Base-by-base conservation (phyloP, 2,797 vertebrate genomes). In the Kryptolebias ocellatus region DNA sequence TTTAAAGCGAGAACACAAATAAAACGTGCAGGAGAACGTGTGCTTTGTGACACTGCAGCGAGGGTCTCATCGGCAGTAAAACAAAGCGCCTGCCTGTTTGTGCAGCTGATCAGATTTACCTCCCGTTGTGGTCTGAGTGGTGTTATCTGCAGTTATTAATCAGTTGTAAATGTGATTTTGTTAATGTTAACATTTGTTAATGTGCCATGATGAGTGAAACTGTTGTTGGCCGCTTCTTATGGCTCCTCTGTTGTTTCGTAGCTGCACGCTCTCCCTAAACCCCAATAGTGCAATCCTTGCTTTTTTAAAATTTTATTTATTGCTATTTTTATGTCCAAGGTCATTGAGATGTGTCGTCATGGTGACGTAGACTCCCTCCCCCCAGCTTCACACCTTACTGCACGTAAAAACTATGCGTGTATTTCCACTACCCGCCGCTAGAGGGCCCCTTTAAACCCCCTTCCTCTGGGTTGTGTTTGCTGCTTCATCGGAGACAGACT, bases 241-340 rank as follows among this genome's bases (percentile, higher is more conserved):
- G 18, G 4, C 24, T 4, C 3, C 10, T 46, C 31, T 46, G 3
- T 46, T 28, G 4, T 15, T 46, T 50, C 51, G 10, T 14, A 57
- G 49, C 39, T 52, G 24, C 29, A 58, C 57, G 59, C 50, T 24
- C 47, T 11, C 5, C 27, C 7, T 74, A 53, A 45, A 56, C 45
- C 45, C 42, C 47, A 49, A 27, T 59, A 53, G 39, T 65, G 69
- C 68, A 64, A 46, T 58, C 74, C 39, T 4, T 45, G 53, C 39
- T 45, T 16, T 70, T 65, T 89, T 72, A 83, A 74, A 37, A 2
- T 7, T 46, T 16, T n/a, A 1, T 51, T 51, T 51, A 9, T 7
- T 46, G 5, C 17, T 84, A 79, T 89, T 83, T 87, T 59, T 28
- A 73, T 73, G 29, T 66, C 84, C 91, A 94, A 94, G 93, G 94